Conservation (phyloP, 1,140 invertebrate genomes). For the Brachionus sp. region DNA sequence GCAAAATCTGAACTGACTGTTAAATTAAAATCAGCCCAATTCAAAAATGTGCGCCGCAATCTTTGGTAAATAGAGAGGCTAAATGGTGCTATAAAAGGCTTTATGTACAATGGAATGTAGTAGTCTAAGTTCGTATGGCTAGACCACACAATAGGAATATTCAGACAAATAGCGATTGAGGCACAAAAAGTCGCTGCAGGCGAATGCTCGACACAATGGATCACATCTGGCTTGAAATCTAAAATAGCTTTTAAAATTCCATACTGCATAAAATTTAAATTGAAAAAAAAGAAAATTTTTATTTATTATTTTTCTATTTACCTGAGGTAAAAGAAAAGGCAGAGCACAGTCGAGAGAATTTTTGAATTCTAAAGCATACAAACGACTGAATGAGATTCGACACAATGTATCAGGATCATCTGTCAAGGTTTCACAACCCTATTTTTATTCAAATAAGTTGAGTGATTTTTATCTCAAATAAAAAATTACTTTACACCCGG, state of each 20-base stretch:
- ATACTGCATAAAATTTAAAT: not conserved
- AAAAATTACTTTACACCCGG: slow-evolving; percentile 38
- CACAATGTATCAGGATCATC: not conserved
- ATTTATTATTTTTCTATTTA: not conserved
- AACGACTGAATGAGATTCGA: not conserved
- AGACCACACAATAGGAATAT: slow-evolving; percentile 45
- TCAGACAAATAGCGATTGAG: not conserved
- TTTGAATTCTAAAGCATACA: slow-evolving; percentile 42
- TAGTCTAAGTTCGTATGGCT: slow-evolving; percentile 34
- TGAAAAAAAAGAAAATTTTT: not conserved
- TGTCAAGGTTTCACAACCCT: slow-evolving; percentile 20
- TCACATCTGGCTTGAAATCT: slow-evolving; percentile 39
- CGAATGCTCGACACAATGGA: slow-evolving; percentile 39
- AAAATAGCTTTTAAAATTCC: slow-evolving; percentile 9
- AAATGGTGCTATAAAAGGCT: not conserved
- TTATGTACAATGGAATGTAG: slow-evolving; percentile 41
- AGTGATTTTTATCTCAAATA: not conserved
- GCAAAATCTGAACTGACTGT: slow-evolving; percentile 44
- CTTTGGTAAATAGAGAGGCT: not conserved
- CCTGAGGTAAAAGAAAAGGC: slow-evolving; percentile 43
- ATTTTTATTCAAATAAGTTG: not conserved
- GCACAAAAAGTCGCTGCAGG: slow-evolving; percentile 33
- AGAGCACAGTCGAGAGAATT: slow-evolving; percentile 27
- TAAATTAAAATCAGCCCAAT: slow-evolving; percentile 20
- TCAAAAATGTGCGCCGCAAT: slow-evolving; percentile 6